These are phyloP conservation scores for Limosa lapponica DNA, from an alignment of 2,797 vertebrate genomes.

Conservation along the genomic window DNA sequence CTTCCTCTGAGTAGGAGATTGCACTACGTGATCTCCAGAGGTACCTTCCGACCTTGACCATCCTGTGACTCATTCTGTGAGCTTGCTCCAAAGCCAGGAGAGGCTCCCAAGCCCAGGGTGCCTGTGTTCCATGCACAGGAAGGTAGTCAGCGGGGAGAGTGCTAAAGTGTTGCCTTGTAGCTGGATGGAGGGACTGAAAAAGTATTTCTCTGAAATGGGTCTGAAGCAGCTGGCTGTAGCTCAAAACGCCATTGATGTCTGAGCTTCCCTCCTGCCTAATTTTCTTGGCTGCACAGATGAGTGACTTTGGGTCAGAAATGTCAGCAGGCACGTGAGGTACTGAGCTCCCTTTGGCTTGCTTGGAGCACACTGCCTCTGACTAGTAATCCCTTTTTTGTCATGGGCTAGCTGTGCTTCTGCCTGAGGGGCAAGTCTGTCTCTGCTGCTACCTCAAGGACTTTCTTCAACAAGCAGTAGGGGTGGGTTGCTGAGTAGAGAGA, in stretches of 20 bases:
- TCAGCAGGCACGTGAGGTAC: neutral
- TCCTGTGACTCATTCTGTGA: neutral
- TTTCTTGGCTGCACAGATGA: neutral
- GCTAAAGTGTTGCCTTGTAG: neutral
- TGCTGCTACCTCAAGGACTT: neutral
- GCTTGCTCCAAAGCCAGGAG: neutral
- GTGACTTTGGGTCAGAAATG: constrained; percentile 7
- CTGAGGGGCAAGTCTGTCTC: neutral
- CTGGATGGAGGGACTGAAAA: neutral
- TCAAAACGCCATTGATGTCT: neutral
- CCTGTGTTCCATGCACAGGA: neutral
- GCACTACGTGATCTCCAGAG: neutral
- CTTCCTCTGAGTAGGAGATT: neutral
- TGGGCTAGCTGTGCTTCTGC: neutral
- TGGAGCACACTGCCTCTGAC: neutral
- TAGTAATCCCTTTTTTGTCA: neutral
- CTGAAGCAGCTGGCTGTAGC: neutral
- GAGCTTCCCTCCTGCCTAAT: neutral
- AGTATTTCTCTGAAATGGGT: neutral
- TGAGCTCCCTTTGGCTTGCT: neutral
- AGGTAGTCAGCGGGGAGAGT: neutral
- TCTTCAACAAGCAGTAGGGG: neutral
- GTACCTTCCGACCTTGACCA: neutral
- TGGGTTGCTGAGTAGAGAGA: neutral
- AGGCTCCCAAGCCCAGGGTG: neutral